Base-by-base conservation (phyloP, 2,113 vertebrate genomes). In the Lathamus discolor region DNA sequence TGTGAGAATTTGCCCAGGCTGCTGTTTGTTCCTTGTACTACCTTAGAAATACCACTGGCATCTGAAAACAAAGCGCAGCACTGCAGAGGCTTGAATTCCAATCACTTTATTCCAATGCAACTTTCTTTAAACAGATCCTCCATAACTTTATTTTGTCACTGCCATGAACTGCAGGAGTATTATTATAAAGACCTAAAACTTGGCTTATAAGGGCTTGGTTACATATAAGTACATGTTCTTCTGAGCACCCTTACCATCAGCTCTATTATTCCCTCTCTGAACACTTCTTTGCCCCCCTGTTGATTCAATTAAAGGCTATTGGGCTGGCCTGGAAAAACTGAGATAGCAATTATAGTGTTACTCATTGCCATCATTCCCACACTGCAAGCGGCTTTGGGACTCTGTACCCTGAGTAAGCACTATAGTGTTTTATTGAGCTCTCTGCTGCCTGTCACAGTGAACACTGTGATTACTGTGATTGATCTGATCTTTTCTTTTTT, bases 191-290 rank as follows among this genome's bases (percentile, higher is more conserved):
- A 13, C 7, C 8, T 7, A 24, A 39, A 19, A 57, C 20, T 22
- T n/a, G 55, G 15, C 12, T 41, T 22, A 1, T 24, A 17, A 43
- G 81, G 69, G 27, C 17, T 55, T 12, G 48, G 79, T 17, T 72
- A 2, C 19, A 0, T 10, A 1, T 1, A 4, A 18, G 49, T 11
- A 3, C 7, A 0, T 8, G 6, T 52, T 70, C 43, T 19, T 23
- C 39, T 7, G 79, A 6, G 43, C 37, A 76, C 41, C 27, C 13
- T 27, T 44, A 5, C 15, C 9, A 1, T 1, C 1, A 28, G 83
- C 41, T 41, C 57, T 27, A 0, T 31, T 33, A 6, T 12, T 55
- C 41, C 39, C 31, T 37, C 70, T 35, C 16, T 11, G 17, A 44
- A 44, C 4, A 35, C 28, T 29, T 55, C 68, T 37, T 20, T 1